Percentiles rank a stretch among this genome's conserved stretches.
These are phyloP conservation scores for Calidris pugnax DNA, from an alignment of 2,113 vertebrate species.

Conservation along the genomic window DNA sequence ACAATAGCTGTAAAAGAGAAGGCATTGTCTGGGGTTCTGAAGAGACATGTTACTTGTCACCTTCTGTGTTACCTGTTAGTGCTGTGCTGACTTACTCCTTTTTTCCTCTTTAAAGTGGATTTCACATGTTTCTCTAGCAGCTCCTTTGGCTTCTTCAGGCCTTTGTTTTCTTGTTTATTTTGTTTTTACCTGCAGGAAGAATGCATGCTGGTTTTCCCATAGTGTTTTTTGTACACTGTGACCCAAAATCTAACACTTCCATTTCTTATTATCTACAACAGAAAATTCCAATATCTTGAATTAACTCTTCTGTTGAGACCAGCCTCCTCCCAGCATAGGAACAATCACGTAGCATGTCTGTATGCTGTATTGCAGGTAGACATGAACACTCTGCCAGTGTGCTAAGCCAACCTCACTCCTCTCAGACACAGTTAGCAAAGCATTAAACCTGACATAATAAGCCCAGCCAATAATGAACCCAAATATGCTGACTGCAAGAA, in stretches of 20 bases:
- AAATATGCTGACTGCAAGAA: neutral
- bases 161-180: neutral
- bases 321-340: neutral
- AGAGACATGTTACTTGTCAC: neutral
- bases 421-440: neutral
- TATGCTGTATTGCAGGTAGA: neutral
- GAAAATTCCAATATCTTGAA: neutral
- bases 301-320: neutral
- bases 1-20: neutral
- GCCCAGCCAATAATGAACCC: neutral
- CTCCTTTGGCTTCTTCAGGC: neutral
- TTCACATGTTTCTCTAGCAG: neutral
- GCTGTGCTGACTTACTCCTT: neutral
- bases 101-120: neutral
- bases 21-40: conserved; percentile 5
- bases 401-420: neutral
- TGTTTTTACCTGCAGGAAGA: neutral
- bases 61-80: neutral
- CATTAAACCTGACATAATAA: neutral
- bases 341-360: neutral
- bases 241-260: conserved; percentile 1
- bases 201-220: neutral
- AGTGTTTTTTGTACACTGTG: neutral
- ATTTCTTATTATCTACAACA: neutral
- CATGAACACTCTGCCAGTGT: neutral